These are phyloP conservation scores for Morone saxatilis DNA, from an alignment of 2,113 vertebrate genomes.

Conservation along the genomic window DNA sequence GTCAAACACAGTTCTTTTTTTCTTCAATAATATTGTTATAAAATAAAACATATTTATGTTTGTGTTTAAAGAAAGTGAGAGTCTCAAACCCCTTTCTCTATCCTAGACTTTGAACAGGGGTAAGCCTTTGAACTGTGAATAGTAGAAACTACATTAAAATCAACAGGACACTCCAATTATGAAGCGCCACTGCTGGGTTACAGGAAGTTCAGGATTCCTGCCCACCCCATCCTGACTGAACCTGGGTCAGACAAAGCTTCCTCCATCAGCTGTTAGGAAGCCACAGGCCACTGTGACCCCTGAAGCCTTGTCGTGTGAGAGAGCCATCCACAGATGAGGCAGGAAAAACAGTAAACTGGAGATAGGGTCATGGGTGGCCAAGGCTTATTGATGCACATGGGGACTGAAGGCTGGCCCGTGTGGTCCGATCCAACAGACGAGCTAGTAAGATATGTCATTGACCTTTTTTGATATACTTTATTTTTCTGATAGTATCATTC, in stretches of 20 bases:
- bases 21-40: too few species aligned
- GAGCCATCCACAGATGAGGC: too few species aligned
- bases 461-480: too few species aligned
- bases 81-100: not conserved
- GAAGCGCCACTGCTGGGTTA: constrained; percentile 41
- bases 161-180: constrained; percentile 62
- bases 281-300: not conserved
- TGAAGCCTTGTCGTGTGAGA: not conserved
- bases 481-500: too few species aligned
- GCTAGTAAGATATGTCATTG: too few species aligned
- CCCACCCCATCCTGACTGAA: not conserved
- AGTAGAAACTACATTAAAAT: constrained; percentile 41
- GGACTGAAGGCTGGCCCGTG: too few species aligned
- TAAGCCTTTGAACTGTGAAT: constrained; percentile 51
- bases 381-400: too few species aligned
- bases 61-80: constrained; percentile 19
- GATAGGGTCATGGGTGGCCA: too few species aligned
- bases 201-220: constrained; percentile 42
- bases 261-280: not conserved
- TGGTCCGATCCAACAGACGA: too few species aligned
- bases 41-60: too few species aligned
- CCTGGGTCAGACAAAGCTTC: constrained; percentile 4
- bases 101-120: constrained; percentile 15
- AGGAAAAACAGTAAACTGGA: too few species aligned
- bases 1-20: too few species aligned